Evolutionary conservation across 2,888 invertebrate genomes (phyloP), one percentile per base, ranked within the genome.

Genomic region (Nomada ferruginata): DNA sequence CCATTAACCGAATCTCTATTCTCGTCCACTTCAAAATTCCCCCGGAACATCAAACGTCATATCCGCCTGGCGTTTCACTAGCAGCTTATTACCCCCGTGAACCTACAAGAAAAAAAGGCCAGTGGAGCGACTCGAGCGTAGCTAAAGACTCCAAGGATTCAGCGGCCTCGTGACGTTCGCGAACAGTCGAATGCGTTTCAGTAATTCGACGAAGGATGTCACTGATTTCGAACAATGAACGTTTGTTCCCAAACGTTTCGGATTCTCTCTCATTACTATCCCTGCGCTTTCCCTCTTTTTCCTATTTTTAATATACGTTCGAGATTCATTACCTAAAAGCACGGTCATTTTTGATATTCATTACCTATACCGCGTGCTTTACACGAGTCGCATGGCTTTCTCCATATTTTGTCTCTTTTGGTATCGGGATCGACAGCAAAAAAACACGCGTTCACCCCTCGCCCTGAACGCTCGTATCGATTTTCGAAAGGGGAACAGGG

Each of bases 251-350:
- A 26, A 80, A 72, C 66, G 47, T 73, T 79, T 73, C 63, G n/a
- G 2, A 50, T 55, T 53, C 50, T 2, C 60, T 2, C 9, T 9
- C 20, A 29, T 13, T 36, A 15, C 20, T 23, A 20, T 42, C 18
- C 15, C 15, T 2, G 1, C 9, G 66, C 20, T 4, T 5, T 11
- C 26, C 7, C 13, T n/a, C 50, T 15, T 13, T 18, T 2, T 13
- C 10, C n/a, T 23, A 66, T 60, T 47, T 65, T 61, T 29, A 72
- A 82, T 76, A 76, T 76, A 72, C 72, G 76, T 72, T 79, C 72
- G 66, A 77, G 76, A 85, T 86, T 89, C 86, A 89, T 89, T 87
- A 85, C 87, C 85, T 85, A 85, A 83, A 83, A 87, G 84, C 83
- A 36, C 36, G 36, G 36, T 36, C 36, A 36, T 36, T 36, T 7